phyloP scores from a whole-genome alignment of 2,797 vertebrate genomes.

The Threskiornis aethiopicus region DNA sequence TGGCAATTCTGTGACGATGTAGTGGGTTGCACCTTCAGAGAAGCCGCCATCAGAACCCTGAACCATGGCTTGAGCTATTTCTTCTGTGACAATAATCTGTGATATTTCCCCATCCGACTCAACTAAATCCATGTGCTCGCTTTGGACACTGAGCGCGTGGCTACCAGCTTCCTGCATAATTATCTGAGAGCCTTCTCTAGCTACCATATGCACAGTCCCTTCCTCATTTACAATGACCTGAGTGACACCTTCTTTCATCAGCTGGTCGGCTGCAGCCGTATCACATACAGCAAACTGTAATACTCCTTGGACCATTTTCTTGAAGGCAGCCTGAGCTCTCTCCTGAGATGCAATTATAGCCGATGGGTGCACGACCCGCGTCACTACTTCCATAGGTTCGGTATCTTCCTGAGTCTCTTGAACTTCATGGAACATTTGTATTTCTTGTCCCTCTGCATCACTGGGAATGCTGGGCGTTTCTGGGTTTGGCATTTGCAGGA shows the following conservation, averaged over 20 bases:
- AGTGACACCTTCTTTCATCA: slow-evolving; percentile 91
- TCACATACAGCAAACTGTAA: slow-evolving; percentile 88
- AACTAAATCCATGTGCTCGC: slow-evolving; percentile 71
- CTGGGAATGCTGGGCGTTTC: slow-evolving; percentile 26
- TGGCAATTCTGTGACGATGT: slow-evolving; percentile 93
- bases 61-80: slow-evolving; percentile 80
- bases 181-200: slow-evolving; percentile 77
- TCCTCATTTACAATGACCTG: slow-evolving; percentile 94
- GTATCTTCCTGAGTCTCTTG: slow-evolving; percentile 48
- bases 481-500: slow-evolving; percentile 61
- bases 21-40: slow-evolving; percentile 85
- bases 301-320: slow-evolving; percentile 89
- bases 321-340: slow-evolving; percentile 75
- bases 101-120: slow-evolving; percentile 75
- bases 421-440: slow-evolving; percentile 68
- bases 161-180: slow-evolving; percentile 78
- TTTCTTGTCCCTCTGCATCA: slow-evolving; percentile 36
- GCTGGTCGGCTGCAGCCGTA: slow-evolving; percentile 80
- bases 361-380: slow-evolving; percentile 76
- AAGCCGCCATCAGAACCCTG: slow-evolving; percentile 63
- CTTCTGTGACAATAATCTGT: slow-evolving; percentile 81
- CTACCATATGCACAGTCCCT: slow-evolving; percentile 83
- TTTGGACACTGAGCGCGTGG: slow-evolving; percentile 64
- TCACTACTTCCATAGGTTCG: slow-evolving; percentile 76
- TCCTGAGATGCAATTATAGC: slow-evolving; percentile 70